Conservation (phyloP, 2,888 invertebrate species). For the Melipona beecheii region DNA sequence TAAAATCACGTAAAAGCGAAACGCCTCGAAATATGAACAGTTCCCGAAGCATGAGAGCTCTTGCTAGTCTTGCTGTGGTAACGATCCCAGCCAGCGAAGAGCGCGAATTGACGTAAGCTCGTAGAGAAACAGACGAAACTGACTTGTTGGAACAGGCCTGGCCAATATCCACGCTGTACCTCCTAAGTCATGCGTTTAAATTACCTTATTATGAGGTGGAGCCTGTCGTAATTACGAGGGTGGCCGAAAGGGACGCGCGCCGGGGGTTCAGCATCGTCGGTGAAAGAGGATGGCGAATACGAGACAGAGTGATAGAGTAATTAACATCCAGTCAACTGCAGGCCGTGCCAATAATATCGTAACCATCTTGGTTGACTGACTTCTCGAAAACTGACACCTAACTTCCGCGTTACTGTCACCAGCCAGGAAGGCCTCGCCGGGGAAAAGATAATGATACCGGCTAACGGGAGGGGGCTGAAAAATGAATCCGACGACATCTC, state of each 20-base stretch:
- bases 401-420: constrained; percentile 2
- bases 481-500: neutral
- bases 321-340: constrained; percentile 79
- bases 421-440: neutral
- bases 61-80: constrained; percentile 35
- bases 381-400: constrained; percentile 46
- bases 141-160: constrained; percentile 52
- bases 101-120: constrained; percentile 54
- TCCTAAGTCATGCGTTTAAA: constrained; percentile 83
- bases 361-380: constrained; percentile 63
- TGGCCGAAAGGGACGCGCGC: constrained; percentile 23
- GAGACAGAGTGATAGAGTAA: constrained; percentile 75
- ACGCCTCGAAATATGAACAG: neutral
- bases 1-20: neutral
- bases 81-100: constrained; percentile 65
- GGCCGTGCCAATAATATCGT: constrained; percentile 76
- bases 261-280: constrained; percentile 8
- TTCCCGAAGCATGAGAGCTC: constrained; percentile 26
- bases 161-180: constrained; percentile 72
- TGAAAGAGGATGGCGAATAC: constrained; percentile 25
- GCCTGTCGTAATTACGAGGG: constrained; percentile 80
- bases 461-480: too few species aligned
- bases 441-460: neutral
- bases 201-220: constrained; percentile 81
- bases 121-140: constrained; percentile 63